Evolutionary conservation across 2,888 invertebrate genomes (phyloP).

Genomic region (Andricus curvator): DNA sequence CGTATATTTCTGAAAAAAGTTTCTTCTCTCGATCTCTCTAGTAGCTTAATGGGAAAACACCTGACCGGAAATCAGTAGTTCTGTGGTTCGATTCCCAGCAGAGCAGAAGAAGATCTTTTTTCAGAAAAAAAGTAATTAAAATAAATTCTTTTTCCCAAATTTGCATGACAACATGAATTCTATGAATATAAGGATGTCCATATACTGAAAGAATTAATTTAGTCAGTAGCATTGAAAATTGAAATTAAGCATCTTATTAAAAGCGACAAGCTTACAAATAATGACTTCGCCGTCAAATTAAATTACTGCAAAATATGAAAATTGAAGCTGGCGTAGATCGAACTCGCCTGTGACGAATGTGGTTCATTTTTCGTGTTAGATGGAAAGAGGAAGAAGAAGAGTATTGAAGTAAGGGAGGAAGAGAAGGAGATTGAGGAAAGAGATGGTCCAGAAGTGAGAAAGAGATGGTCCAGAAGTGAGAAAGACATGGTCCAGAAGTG

Average conservation of each 20-base stretch:
- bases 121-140: no score
- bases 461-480: slow-evolving; percentile 46
- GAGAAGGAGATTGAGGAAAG: slow-evolving; percentile 45
- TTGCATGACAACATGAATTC: no score
- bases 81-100: no score
- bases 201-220: no score
- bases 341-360: slow-evolving; percentile 15
- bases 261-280: neutral
- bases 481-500: slow-evolving; percentile 45
- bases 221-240: no score
- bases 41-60: no score
- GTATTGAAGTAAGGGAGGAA: slow-evolving; percentile 34
- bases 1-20: no score
- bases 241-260: neutral
- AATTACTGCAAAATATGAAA: slow-evolving; percentile 8
- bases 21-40: no score
- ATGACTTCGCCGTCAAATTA: neutral
- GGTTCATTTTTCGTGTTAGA: slow-evolving; percentile 25
- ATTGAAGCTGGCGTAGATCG: neutral
- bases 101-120: no score
- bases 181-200: no score
- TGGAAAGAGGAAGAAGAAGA: slow-evolving; percentile 35
- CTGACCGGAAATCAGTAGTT: no score
- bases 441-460: slow-evolving; percentile 46
- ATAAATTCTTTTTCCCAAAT: no score